Evolutionary conservation across 2,113 vertebrate species (phyloP), one percentile per base, ranked within the genome.

Genomic region (Proteles cristata): DNA sequence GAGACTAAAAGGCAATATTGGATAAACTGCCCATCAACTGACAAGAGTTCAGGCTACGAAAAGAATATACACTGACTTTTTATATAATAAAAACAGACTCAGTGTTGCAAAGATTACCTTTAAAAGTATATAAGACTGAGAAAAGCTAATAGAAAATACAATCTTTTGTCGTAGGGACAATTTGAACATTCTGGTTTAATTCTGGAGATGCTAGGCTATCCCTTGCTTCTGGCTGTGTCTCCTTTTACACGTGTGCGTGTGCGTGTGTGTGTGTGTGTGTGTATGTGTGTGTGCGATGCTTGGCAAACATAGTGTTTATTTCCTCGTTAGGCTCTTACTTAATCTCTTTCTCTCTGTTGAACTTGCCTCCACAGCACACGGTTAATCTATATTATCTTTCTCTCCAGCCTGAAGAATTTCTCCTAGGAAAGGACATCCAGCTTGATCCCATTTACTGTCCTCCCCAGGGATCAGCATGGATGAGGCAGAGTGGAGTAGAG

Each of bases 391-490:
- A 68, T 81, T 65, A 92, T 50, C 80, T 87, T 87, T 92, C 79
- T 88, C 10, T 85, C 26, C 73, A 45, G 19, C 50, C 19, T 88
- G 69, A 84, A 66, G 45, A 43, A 68, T 90, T 85, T 92, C 25
- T 84, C n/a, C 17, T 21, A 58, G n/a, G 73, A 58, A 88, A 93
- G 74, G n/a, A 96, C 73, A 93, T 92, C 71, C 4, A 50, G 39
- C n/a, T 95, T 90, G 28, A 83, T 92, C 26, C n/a, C 69, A 86
- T 86, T 94, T 76, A 39, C 92, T 91, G 88, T 89, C 50, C 33
- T 84, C 33, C 68, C 66, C 43, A 23, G 53, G 19, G n/a, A 93
- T 16, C 68, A 87, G 35, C 12, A 7, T 66, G 93, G 53, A 31
- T 7, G 43, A 87, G 15, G 11, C 6, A 12, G 21, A 1, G 21